Evolutionary conservation across 1,140 invertebrate genomes (phyloP), one percentile per base, ranked within the genome.

Genomic region (Notospermus geniculatus): DNA sequence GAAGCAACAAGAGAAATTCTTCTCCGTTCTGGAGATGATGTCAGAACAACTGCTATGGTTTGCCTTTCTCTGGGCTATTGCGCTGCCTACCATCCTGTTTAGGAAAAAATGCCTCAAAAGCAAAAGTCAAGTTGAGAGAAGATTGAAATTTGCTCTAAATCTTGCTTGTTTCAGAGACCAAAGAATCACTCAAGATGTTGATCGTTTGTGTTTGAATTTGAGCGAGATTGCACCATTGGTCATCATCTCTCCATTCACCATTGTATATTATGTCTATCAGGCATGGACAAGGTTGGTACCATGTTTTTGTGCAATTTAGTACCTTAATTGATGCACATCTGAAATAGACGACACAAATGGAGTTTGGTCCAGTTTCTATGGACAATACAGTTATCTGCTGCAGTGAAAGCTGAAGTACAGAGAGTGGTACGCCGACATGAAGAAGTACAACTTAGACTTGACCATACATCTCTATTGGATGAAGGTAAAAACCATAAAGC

Each of bases 101-200:
- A 11, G 25, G 54, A 27, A 19, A 19, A 9, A 28, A 29, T 53
- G 23, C 11, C 23, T n/a, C n/a, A n/a, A n/a, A n/a, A n/a, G 25
- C 36, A 17, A 36, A 25, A 46, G 15, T 13, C 54, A 29, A 13
- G 30, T 15, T 25, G n/a, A n/a, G n/a, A 53, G 9, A 54, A 27
- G n/a, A 13, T 30, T 53, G 27, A 15, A 5, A 15, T 22, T 30
- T 2, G n/a, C n/a, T n/a, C n/a, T n/a, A n/a, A n/a, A n/a, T n/a
- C n/a, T n/a, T n/a, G n/a, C 36, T 32, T 60, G 45, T 36, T 73
- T 25, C 69, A 80, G 78, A 41, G 86, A 87, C 67, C 85, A 87
- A 68, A 69, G 86, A 41, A 86, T 86, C 29, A 84, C 85, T 17
- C 83, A 86, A 71, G 86, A 87, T 78, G 80, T 86, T 1, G 82